A percentile compares a stretch with the other conserved stretches of the same genome.
phyloP scores from a whole-genome alignment of 2,113 vertebrate genomes.

The Phrynosoma blainvillii region DNA sequence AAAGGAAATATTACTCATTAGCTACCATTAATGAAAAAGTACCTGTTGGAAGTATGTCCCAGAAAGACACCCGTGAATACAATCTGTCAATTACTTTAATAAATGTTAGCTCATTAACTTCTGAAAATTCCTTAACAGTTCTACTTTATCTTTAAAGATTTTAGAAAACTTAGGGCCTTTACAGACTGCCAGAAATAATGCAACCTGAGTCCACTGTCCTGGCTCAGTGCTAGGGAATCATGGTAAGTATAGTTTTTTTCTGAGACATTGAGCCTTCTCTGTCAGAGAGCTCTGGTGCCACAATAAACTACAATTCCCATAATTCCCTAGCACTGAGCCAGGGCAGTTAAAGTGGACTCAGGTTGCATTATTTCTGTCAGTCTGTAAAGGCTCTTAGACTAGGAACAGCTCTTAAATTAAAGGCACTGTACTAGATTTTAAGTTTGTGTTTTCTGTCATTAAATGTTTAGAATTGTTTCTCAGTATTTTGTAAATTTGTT shows the following conservation, averaged over 20 bases:
- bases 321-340: too few relatives aligned
- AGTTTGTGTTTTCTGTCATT: not conserved
- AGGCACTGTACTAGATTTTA: not conserved
- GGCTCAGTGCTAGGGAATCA: too few relatives aligned
- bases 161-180: not conserved
- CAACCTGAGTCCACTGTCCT: too few relatives aligned
- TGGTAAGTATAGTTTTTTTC: too few relatives aligned
- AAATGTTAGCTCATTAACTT: not conserved
- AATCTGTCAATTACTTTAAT: not conserved
- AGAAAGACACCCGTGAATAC: not conserved
- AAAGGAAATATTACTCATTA: not conserved
- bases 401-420: not conserved
- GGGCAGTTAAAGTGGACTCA: too few relatives aligned
- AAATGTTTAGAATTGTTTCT: not conserved
- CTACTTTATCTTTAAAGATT: not conserved
- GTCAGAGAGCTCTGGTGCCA: too few relatives aligned
- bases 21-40: not conserved
- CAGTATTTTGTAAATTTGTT: slow-evolving; percentile 47
- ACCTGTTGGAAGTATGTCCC: not conserved
- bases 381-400: not conserved
- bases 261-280: too few relatives aligned
- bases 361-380: too few relatives aligned
- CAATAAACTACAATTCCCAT: too few relatives aligned
- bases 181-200: too few relatives aligned
- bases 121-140: not conserved